Evolutionary conservation across 2,113 vertebrate species (phyloP).

Genomic region (Rhea americana): DNA sequence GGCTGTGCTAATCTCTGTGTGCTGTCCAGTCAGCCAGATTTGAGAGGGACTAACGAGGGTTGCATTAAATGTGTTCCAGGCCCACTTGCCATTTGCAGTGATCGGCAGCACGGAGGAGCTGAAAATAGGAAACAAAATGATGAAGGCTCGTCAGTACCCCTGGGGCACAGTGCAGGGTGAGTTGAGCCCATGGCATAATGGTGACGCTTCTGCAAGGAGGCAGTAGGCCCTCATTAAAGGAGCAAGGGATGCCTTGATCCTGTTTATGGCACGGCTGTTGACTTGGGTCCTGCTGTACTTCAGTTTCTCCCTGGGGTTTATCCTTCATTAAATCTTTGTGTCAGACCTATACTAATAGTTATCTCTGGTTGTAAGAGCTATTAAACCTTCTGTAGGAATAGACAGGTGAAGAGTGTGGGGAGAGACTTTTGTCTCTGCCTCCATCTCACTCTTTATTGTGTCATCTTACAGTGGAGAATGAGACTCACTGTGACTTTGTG

Average conservation of each 20-base stretch:
- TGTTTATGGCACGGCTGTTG: neutral
- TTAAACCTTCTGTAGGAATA: neutral
- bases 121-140: constrained; percentile 99
- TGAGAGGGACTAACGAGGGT: neutral
- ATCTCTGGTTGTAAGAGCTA: neutral
- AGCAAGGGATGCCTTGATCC: neutral
- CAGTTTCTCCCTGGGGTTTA: neutral
- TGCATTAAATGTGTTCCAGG: constrained; percentile 77
- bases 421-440: neutral
- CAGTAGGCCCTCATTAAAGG: neutral
- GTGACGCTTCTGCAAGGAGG: neutral
- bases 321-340: neutral
- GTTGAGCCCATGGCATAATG: constrained; percentile 8
- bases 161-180: constrained; percentile 97
- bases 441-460: neutral
- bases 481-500: constrained; percentile 97
- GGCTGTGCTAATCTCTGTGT: constrained; percentile 13
- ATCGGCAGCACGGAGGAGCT: constrained; percentile 97
- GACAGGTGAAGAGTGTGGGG: neutral
- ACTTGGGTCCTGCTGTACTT: neutral
- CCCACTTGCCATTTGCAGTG: constrained; percentile 95
- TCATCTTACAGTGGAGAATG: constrained; percentile 89
- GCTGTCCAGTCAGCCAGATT: neutral
- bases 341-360: neutral
- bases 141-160: constrained; percentile 96